Base-by-base conservation (phyloP, 2,888 invertebrate genomes). In the Heliconius aoede region DNA sequence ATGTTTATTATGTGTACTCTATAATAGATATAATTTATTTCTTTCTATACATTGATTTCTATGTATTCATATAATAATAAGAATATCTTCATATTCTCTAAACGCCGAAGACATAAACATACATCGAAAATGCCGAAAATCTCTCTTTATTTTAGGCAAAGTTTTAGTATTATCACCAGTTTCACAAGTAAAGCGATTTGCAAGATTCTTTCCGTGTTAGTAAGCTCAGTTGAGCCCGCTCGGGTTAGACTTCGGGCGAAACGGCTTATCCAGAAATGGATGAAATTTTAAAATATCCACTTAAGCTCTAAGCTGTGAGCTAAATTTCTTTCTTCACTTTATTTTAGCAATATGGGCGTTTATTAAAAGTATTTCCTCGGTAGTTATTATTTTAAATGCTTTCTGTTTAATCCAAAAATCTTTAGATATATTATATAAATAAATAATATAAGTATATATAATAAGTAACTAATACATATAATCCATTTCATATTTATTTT, bases 181-280 rank as follows among this genome's bases (percentile, higher is more conserved):
- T 77, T 73, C 24, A 15, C 26, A 77, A 76, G 60, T 77, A 55
- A 77, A 77, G 68, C 74, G 72, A 76, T 80, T 78, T 80, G n/a
- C 71, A 40, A 79, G 76, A 65, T 76, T 75, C 60, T 76, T 76
- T 65, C 71, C 64, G 58, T 64, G 69, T 64, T 72, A 72, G 73
- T 75, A 71, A 65, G 65, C 71, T 65, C 46, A 46, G 67, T 72
- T 69, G 58, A 72, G 32, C 64, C 64, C 28, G 68, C 28, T 69
- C 28, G 60, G 68, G 69, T 60, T 55, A 58, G 32, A 55, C 71
- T 65, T 64, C 26, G 62, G 28, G 74, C 46, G 74, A 40, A 64
- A 72, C 72, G 72, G 61, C 72, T 76, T 72, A 72, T 72, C 71
- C 60, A n/a, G 69, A 58, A 71, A 64, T 55, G 64, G 71, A 72